Conservation (phyloP, 2,797 vertebrate species). For the Mus spretus region DNA sequence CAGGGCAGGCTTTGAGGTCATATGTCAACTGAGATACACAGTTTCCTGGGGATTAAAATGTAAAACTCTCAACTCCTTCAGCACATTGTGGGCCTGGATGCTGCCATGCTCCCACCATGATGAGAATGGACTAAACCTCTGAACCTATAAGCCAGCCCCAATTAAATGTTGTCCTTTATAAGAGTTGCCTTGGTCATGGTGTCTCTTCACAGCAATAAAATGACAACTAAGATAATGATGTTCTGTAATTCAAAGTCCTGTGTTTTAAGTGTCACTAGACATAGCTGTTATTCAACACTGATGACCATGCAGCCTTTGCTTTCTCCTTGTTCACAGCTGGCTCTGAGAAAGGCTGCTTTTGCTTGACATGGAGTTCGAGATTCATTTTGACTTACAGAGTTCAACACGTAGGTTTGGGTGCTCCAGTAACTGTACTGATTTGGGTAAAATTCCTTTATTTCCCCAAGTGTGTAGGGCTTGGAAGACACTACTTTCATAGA, state of each 20-base stretch:
- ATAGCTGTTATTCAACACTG: neutral
- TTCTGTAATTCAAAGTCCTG: neutral
- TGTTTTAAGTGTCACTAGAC: neutral
- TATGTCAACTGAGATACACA: neutral
- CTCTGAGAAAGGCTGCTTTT: constrained; percentile 40
- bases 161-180: neutral
- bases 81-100: neutral
- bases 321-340: neutral
- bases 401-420: neutral
- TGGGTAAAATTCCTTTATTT: constrained; percentile 50
- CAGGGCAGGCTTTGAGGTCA: neutral
- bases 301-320: neutral
- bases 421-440: neutral
- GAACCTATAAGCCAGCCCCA: too few relatives aligned
- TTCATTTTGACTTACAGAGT: neutral
- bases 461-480: neutral
- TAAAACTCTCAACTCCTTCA: neutral
- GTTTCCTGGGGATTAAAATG: neutral
- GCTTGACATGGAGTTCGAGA: constrained; percentile 49
- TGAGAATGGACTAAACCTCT: neutral
- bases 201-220: neutral
- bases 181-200: neutral
- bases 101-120: neutral
- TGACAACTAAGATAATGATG: neutral
- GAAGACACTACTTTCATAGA: neutral